Evolutionary conservation across 2,797 vertebrate species (phyloP).

Genomic region (Emydoidea blandingii): DNA sequence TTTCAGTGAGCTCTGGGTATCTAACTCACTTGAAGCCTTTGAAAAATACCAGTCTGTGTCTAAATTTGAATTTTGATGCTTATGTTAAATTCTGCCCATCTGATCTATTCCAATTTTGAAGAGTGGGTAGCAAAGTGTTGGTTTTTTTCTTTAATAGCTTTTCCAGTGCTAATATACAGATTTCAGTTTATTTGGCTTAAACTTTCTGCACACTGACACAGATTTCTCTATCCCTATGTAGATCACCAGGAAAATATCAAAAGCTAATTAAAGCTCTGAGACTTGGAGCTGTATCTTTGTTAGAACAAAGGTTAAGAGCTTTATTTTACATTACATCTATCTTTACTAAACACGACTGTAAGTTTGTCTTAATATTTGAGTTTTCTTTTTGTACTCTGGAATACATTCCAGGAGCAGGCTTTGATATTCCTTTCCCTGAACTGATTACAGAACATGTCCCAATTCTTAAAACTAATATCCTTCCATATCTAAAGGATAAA

Average conservation of each 20-base stretch:
- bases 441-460: not conserved
- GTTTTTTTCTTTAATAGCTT: not conserved
- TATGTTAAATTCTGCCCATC: not conserved
- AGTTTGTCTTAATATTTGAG: not conserved
- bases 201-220: not conserved
- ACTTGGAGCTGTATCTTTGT: not conserved
- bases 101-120: not conserved
- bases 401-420: not conserved
- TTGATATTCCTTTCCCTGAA: not conserved
- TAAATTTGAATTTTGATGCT: not conserved
- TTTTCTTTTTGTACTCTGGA: not conserved
- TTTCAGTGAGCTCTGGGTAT: not conserved
- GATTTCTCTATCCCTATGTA: not conserved
- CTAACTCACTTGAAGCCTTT: not conserved
- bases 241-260: not conserved
- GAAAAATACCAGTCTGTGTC: not conserved
- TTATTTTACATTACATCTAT: constrained; percentile 28
- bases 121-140: not conserved
- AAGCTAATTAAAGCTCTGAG: not conserved
- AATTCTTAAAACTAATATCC: constrained; percentile 2
- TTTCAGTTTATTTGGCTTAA: not conserved
- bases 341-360: not conserved
- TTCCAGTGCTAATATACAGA: not conserved
- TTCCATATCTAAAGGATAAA: constrained; percentile 16
- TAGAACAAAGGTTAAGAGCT: constrained; percentile 22